Evolutionary conservation across 2,888 invertebrate genomes (phyloP).

Genomic region (Apomyelois bistriatella): DNA sequence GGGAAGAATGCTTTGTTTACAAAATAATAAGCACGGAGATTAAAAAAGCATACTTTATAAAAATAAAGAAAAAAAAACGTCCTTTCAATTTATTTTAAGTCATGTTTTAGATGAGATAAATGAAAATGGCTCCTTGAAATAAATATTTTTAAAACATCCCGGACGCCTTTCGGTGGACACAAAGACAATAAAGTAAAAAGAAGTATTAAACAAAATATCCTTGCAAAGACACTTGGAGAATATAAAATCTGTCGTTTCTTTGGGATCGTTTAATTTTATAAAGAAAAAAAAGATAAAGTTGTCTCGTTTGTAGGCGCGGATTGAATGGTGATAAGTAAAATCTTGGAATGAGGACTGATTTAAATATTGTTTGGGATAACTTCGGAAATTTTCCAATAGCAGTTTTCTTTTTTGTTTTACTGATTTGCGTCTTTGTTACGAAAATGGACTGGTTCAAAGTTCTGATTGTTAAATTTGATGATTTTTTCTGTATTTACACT

Average conservation of each 20-base stretch:
- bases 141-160: conserved; percentile 11
- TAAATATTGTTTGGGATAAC: conserved; percentile 22
- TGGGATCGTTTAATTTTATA: conserved; percentile 48
- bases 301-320: conserved; percentile 36
- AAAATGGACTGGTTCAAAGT: not conserved
- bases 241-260: conserved; percentile 47
- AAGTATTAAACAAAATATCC: conserved; percentile 40
- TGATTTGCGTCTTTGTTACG: not conserved
- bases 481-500: no score
- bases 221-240: conserved; percentile 36
- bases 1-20: no score
- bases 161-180: conserved; percentile 25
- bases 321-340: conserved; percentile 42
- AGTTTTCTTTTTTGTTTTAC: conserved; percentile 3
- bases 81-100: no score
- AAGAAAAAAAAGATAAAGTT: conserved; percentile 38
- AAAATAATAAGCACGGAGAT: no score
- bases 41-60: no score
- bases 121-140: not conserved
- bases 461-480: not conserved
- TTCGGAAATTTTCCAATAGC: conserved; percentile 8
- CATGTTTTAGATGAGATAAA: no score
- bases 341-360: conserved; percentile 33
- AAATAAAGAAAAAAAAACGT: no score
- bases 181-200: conserved; percentile 36